Evolutionary conservation across 1,140 invertebrate genomes (phyloP).

Genomic region (Ceratina australensis): DNA sequence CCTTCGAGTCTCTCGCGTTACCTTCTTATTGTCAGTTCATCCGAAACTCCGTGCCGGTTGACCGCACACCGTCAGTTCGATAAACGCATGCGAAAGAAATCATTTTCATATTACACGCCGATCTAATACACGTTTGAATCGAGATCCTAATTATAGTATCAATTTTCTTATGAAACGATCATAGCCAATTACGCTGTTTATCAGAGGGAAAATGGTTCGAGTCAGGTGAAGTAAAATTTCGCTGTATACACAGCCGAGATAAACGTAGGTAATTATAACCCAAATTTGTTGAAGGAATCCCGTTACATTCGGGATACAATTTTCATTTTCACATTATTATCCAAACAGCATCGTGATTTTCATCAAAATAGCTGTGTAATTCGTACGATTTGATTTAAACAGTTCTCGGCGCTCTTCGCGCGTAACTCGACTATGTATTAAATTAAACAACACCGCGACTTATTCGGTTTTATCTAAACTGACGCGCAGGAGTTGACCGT

Average conservation of each 20-base stretch:
- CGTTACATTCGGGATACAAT: neutral
- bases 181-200: neutral
- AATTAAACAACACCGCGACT: neutral
- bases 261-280: neutral
- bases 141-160: too few species aligned
- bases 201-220: neutral
- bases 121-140: too few species aligned
- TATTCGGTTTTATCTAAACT: conserved; percentile 2
- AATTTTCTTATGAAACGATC: neutral
- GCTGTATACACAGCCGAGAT: neutral
- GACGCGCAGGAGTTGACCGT: too few species aligned
- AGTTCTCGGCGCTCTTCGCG: too few species aligned
- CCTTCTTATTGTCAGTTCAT: conserved; percentile 53
- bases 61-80: neutral
- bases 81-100: neutral
- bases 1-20: conserved; percentile 46
- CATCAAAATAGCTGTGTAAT: conserved; percentile 9
- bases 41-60: neutral
- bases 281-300: neutral
- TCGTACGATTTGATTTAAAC: neutral
- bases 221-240: conserved; percentile 26
- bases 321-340: conserved; percentile 21
- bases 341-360: conserved; percentile 10
- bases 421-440: too few species aligned
- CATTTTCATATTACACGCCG: too few species aligned